A percentile compares a stretch with the other conserved stretches of the same genome.
phyloP scores from a whole-genome alignment of 2,797 vertebrate genomes.

The Alauda arvensis region DNA sequence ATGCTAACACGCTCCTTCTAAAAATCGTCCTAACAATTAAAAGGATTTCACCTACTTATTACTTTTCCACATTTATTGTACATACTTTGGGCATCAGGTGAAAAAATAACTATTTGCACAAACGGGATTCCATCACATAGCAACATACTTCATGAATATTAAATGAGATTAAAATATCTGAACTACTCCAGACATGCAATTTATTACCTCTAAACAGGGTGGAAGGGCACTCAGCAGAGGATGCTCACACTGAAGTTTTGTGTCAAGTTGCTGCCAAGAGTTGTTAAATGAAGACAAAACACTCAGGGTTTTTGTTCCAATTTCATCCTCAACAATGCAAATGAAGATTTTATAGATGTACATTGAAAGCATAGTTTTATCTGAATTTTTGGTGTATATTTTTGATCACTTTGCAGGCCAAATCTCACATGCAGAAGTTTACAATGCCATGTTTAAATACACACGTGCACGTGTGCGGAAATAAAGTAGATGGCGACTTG shows the following conservation, averaged over 20 bases:
- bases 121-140: neutral
- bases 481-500: neutral
- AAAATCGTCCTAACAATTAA: neutral
- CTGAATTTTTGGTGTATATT: neutral
- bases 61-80: neutral
- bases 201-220: constrained; percentile 9
- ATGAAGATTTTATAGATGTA: neutral
- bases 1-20: neutral
- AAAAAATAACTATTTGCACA: constrained; percentile 1
- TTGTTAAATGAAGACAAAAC: constrained; percentile 1
- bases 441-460: neutral
- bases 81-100: neutral
- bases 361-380: neutral
- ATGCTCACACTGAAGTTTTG: neutral
- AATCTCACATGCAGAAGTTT: neutral
- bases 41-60: neutral
- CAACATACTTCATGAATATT: constrained; percentile 7
- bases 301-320: neutral
- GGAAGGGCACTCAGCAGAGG: neutral
- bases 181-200: constrained; percentile 6
- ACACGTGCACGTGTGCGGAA: neutral
- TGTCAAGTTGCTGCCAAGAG: neutral
- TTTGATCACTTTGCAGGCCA: neutral
- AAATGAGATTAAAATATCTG: constrained; percentile 4
- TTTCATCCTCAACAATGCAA: neutral